Base-by-base conservation (phyloP, 2,888 invertebrate species). In the Caenorhabditis sp. region DNA sequence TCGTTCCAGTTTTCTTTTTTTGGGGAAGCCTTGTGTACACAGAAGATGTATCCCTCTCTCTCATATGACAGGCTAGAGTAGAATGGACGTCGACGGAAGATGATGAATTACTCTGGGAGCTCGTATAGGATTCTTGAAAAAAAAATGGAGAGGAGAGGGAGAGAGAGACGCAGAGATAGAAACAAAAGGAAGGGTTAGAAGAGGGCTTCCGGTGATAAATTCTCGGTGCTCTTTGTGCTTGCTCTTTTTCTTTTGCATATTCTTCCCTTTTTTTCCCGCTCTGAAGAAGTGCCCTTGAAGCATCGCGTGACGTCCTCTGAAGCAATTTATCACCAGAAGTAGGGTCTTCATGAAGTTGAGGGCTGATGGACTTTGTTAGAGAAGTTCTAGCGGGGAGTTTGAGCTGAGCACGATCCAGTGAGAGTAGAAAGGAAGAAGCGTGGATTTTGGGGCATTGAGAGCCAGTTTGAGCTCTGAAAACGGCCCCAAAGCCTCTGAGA, bases 41-140 rank as follows among this genome's bases (percentile, higher is more conserved):
- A 47, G 7, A 10, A n/a, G 6, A 47, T 19, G 14, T 2, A 19
- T n/a, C n/a, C 19, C n/a, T 19, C n/a, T 47, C 6, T n/a, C 19
- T 47, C 10, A n/a, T 47, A n/a, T 47, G 47, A 47, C 47, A 47
- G 19, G 47, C 47, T 7, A 19, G 7, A 16, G 19, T 3, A 31
- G 8, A 44, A 28, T 3, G 49, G 28, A 8, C 28, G 14, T n/a
- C n/a, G 49, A 35, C 22, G 28, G 58, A 69, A 41, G n/a, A 70
- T 72, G 72, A 72, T 72, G 72, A 72, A 72, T 72, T 59, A 72
- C 47, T 14, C 4, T 26, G n/a, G 47, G 19, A 19, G 47, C 47
- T 35, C 22, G 16, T 64, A 7, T 3, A 31, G 26, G n/a, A n/a
- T n/a, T n/a, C 26, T 35, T 14, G n/a, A 14, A 26, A n/a, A 24